Evolutionary conservation across 1,140 invertebrate genomes (phyloP), one percentile per base, ranked within the genome.

Genomic region (Ceratina japonica): DNA sequence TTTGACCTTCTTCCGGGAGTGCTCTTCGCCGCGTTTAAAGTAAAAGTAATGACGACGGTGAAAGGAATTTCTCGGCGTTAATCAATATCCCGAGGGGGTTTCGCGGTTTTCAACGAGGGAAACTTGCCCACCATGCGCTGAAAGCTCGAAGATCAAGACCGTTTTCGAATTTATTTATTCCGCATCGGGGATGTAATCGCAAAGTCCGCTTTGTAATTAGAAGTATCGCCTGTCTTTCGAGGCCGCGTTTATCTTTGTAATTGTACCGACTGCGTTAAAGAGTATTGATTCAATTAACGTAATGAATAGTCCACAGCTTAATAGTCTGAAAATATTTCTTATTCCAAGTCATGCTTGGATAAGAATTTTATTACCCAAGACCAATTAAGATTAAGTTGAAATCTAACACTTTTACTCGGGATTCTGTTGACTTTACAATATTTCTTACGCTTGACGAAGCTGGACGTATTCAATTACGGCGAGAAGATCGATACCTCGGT

Each of bases 21-120:
- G 20, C 65, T 75, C 72, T 80, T 71, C 75, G 59, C 16, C 73
- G 37, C 58, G 56, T 62, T 61, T 62, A 24, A 62, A 62, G 59
- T 62, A 62, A 62, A 61, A 24, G 64, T 54, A 69, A 49, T 51
- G 20, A 52, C n/a, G 49, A 37, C 18, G 66, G 24, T 31, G 44
- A 80, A 24, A 75, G 71, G 31, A 54, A 65, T 64, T 44, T 80
- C 63, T 65, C 54, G 37, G 69, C 69, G 66, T 80, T 75, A 71
- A 80, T 65, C 71, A 61, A 75, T 51, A 24, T 49, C 15, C 20
- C 44, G 22, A 61, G 20, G 20, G 69, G 27, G 27, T 82, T 75
- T 75, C 49, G 37, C 24, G 62, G n/a, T 77, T 68, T 52, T 24
- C 51, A 56, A 22, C 72, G 18, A 27, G 62, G 54, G 62, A 54